Base-by-base conservation (phyloP, 2,888 invertebrate genomes). In the Parochlus steinenii region DNA sequence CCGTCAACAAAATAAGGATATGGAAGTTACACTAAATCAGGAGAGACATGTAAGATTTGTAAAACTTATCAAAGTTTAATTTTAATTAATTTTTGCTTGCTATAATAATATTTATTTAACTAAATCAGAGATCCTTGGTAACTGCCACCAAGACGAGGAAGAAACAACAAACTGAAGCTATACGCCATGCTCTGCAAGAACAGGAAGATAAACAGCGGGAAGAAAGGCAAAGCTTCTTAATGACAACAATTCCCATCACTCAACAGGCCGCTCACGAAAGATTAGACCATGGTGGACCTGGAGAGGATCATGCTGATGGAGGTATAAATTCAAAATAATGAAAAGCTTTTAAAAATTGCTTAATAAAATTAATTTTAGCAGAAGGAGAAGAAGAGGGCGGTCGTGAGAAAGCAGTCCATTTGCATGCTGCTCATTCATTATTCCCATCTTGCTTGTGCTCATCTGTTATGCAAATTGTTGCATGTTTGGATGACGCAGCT, bases 101-200 rank as follows among this genome's bases (percentile, higher is more conserved):
- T 39, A 27, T 18, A 20, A 26, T 32, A 14, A 18, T 10, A 6
- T 22, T 16, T 20, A 28, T 39, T 28, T 34, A 31, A 33, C 26
- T 11, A 41, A 52, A 53, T 14, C 56, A 89, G 85, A 71, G 87
- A 42, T 87, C 93, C 5, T 61, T 95, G 48, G 97, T 99, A 30
- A 97, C 98, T 17, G 97, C 98, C 7, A 97, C 97, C 1, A 93
- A 97, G 56, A 98, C 97, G 0, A 71, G 98, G 14, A 89, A 98
- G 54, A 99, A 98, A 55, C 97, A 98, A 55, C 95, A 98, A 59
- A 95, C 97, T 14, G 98, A 99, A 61, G 74, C 97, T 40, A 90
- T 99, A 38, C 85, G 92, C 49, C 74, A 80, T 57, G 98, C 97
- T 2, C 62, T 98, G 12, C 82, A 92, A 52, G 90, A 90, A 25